phyloP scores from a whole-genome alignment of 2,113 vertebrate genomes.

The Mystacornis crossleyi region DNA sequence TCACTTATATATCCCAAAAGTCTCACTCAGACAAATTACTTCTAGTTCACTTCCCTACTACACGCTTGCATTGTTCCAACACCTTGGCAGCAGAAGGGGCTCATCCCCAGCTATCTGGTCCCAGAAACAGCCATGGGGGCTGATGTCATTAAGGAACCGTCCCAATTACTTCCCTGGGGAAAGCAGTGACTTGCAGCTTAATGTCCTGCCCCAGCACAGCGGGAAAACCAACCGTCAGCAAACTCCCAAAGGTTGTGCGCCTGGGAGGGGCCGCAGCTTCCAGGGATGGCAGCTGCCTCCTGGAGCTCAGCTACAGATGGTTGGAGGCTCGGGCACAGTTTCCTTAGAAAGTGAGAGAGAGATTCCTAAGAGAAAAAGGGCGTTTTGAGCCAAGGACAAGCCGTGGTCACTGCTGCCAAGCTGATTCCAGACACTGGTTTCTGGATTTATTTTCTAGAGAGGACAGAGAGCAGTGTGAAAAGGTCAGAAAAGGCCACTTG shows the following conservation, averaged over 20 bases:
- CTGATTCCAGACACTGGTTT: neutral
- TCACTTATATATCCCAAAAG: constrained; percentile 40
- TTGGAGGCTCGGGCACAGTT: neutral
- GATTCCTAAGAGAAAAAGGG: neutral
- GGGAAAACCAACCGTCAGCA: constrained; percentile 37
- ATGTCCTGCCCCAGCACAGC: constrained; percentile 31
- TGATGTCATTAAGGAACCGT: constrained; percentile 24
- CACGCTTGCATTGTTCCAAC: constrained; percentile 75
- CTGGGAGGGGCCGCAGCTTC: neutral
- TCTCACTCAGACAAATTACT: constrained; percentile 76
- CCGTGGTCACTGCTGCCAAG: neutral
- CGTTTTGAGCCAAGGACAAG: neutral
- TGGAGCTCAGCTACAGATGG: neutral
- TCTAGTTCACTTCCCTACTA: constrained; percentile 76
- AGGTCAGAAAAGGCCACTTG: neutral
- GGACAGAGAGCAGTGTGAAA: neutral
- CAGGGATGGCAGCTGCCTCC: constrained; percentile 20
- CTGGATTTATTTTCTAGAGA: neutral
- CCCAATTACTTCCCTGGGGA: constrained; percentile 76
- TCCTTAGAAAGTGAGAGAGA: neutral
- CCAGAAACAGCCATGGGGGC: neutral
- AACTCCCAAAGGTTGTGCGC: neutral
- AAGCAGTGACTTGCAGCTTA: constrained; percentile 58
- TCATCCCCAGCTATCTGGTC: constrained; percentile 49
- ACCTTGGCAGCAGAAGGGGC: constrained; percentile 61